Percentiles rank a stretch among this genome's conserved stretches.
Evolutionary conservation across 2,888 invertebrate species (phyloP).

Genomic region (Metallyticus violacea): DNA sequence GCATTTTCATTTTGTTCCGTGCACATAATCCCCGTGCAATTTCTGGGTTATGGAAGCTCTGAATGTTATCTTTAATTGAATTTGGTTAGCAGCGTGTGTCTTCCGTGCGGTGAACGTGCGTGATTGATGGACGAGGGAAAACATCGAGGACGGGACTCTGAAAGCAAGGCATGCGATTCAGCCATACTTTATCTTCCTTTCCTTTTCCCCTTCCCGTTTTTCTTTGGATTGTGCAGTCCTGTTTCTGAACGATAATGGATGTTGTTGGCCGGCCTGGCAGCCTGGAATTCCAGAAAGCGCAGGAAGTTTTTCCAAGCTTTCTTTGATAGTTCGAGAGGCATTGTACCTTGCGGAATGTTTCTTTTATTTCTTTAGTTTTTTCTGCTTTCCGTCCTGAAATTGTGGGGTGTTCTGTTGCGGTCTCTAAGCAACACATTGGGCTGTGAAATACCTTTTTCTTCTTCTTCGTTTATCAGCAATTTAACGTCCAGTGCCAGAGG

Average conservation of each 20-base stretch:
- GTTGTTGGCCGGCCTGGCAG: not conserved
- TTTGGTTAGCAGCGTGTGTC: not conserved
- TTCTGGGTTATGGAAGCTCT: not conserved
- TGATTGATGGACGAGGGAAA: not conserved
- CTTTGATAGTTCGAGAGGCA: not conserved
- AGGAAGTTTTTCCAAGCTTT: not conserved
- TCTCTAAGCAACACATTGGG: not conserved
- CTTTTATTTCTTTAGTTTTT: not conserved
- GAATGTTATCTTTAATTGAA: not conserved
- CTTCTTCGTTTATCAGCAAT: not conserved
- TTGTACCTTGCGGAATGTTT: not conserved
- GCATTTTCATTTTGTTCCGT: not conserved
- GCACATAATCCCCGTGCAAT: not conserved
- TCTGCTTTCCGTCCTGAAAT: not conserved
- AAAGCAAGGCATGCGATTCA: not conserved
- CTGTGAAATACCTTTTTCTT: not conserved
- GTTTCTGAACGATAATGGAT: not conserved
- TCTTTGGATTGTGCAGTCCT: not conserved
- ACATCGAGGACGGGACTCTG: not conserved
- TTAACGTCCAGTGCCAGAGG: not conserved
- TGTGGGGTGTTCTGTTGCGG: not conserved
- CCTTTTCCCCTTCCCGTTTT: not conserved
- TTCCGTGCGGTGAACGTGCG: too few species aligned
- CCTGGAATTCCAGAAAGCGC: not conserved
- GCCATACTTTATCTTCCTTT: not conserved